A percentile compares a stretch with the other conserved stretches of the same genome.
Evolutionary conservation across 2,797 vertebrate species (phyloP).

Genomic region (Oreochromis mossambicus): DNA sequence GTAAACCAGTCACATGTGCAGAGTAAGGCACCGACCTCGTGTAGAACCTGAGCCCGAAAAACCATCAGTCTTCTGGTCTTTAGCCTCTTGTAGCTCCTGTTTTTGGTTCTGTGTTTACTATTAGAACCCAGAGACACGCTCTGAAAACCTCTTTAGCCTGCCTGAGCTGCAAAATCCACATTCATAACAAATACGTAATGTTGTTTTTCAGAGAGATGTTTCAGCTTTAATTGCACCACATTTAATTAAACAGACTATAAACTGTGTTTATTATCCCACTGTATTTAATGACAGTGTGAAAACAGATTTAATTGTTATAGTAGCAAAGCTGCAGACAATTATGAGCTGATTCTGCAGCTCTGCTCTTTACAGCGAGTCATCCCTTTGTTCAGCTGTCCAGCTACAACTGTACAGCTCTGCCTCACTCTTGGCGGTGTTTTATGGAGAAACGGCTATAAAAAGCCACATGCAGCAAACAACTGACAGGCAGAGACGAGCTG

Average conservation of each 20-base stretch:
- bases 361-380: not conserved
- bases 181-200: not conserved
- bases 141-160: not conserved
- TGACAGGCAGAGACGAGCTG: not conserved
- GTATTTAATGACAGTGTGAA: not conserved
- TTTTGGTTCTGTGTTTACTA: not conserved
- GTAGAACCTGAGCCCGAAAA: not conserved
- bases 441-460: not conserved
- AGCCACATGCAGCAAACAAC: not conserved
- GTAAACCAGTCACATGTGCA: not conserved
- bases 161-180: rapidly evolving
- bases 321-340: not conserved
- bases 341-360: not conserved
- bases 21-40: not conserved
- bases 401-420: not conserved
- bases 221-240: not conserved
- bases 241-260: not conserved
- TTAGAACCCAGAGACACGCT: not conserved
- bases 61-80: not conserved
- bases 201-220: not conserved
- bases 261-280: not conserved
- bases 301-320: not conserved
- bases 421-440: not conserved
- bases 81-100: not conserved
- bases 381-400: not conserved